Base-by-base conservation (phyloP, 2,113 vertebrate genomes). In the Odontophorus gujanensis region DNA sequence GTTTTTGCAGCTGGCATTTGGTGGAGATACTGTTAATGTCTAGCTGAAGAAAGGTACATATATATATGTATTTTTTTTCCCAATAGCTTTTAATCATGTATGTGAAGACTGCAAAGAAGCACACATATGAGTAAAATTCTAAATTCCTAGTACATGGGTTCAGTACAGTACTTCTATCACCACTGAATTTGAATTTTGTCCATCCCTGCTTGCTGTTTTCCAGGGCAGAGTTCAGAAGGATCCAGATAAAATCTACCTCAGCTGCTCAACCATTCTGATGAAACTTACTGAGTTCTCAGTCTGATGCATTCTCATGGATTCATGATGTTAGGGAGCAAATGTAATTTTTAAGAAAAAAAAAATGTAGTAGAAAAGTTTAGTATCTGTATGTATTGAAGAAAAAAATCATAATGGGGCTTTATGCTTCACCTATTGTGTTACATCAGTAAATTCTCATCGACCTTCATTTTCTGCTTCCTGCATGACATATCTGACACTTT, bases 351-450 rank as follows among this genome's bases (percentile, higher is more conserved):
- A 92, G n/a, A 26, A 82, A 81, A 68, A 62, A n/a, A 28, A 45
- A 43, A 2, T 0, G 0, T 38, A 43, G 1, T 82, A 4, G 28
- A 66, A 85, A 84, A 6, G 2, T 67, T 91, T 62, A 32, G 3
- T 65, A 28, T 22, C 4, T 57, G 5, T 47, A 7, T 32, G 4
- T 55, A 32, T 15, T 18, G 2, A 17, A 73, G n/a, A 24, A 81
- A 85, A n/a, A 45, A 48, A 45, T 73, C 38, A 28, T 57, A 69
- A 59, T 8, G 13, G 65, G 55, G 6, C 21, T 90, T 86, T 86
- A 38, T 73, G 30, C 12, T 76, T 78, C 12, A 76, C 20, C 7
- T 45, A 4, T 24, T 2, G 0, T 40, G 19, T 74, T 75, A 57
- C 61, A 9, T 13, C 66, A 6, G 34, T 55, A 77, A 93, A 5